phyloP scores from a whole-genome alignment of 2,888 invertebrate species.

The Drosophila formosana region DNA sequence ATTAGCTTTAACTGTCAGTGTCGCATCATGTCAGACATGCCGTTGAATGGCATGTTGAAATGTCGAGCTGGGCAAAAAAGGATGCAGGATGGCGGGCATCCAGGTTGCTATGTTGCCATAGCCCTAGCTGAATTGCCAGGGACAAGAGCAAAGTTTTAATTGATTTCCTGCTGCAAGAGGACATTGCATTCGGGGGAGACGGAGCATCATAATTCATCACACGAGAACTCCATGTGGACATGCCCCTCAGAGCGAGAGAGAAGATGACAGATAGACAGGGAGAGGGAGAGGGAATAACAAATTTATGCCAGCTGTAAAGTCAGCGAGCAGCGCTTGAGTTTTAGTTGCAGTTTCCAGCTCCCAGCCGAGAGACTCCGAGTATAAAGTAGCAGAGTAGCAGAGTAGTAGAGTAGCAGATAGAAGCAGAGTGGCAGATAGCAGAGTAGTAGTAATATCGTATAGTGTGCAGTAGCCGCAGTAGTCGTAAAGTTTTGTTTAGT shows the following conservation, averaged over 20 bases:
- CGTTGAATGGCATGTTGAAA: constrained; percentile 50
- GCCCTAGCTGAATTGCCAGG: constrained; percentile 20
- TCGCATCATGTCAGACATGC: constrained; percentile 44
- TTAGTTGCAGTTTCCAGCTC: constrained; percentile 14
- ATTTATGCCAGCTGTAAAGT: constrained; percentile 57
- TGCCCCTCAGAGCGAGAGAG: background rate
- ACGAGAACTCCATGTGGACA: constrained; percentile 2
- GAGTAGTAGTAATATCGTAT: constrained; percentile 1
- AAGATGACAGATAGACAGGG: constrained; percentile 2
- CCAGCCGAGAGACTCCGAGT: background rate
- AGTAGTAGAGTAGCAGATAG: constrained; percentile 3
- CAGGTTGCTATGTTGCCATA: constrained; percentile 37
- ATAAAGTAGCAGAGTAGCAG: background rate
- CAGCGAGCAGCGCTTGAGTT: constrained; percentile 15
- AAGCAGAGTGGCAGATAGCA: background rate
- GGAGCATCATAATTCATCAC: constrained; percentile 54
- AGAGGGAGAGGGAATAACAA: constrained; percentile 8
- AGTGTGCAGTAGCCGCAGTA: constrained; percentile 11
- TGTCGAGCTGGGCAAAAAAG: constrained; percentile 5
- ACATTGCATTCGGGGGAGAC: constrained; percentile 20
- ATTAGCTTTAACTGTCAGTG: constrained; percentile 64
- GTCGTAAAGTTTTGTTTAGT: constrained; percentile 55
- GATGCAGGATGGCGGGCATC: constrained; percentile 19
- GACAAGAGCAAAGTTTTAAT: constrained; percentile 70
- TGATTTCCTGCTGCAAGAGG: constrained; percentile 67